These are phyloP conservation scores for Zoanthus sociatus DNA, from an alignment of 92 coral and sea anemone genomes.

Conservation along the genomic window DNA sequence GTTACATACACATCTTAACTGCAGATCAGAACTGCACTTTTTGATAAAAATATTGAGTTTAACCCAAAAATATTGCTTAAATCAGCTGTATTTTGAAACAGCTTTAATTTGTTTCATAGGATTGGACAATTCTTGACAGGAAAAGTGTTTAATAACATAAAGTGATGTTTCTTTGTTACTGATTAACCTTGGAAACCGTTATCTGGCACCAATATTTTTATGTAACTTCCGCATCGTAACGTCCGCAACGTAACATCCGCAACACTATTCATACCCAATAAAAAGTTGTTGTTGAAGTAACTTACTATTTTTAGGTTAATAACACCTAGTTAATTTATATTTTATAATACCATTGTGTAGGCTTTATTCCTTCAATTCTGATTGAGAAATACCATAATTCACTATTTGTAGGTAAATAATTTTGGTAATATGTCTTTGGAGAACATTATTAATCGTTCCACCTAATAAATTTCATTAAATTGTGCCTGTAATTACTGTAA, in stretches of 20 bases:
- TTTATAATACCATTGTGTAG: neutral
- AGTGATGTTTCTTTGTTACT: constrained; percentile 15
- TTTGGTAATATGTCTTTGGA: too few relatives aligned
- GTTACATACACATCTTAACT: neutral
- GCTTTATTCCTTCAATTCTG: constrained; percentile 13
- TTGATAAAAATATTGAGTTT: neutral
- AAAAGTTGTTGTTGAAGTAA: neutral
- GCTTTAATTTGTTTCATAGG: neutral
- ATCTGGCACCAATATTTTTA: constrained; percentile 7
- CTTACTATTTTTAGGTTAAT: constrained; percentile 17
- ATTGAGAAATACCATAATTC: neutral
- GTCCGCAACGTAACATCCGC: neutral
- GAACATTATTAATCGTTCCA: too few relatives aligned
- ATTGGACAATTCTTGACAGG: constrained; percentile 11
- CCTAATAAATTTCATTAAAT: too few relatives aligned
- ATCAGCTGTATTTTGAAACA: constrained; percentile 18
- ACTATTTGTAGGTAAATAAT: too few relatives aligned
- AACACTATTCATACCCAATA: constrained; percentile 3
- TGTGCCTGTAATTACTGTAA: too few relatives aligned
- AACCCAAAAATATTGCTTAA: constrained; percentile 16
- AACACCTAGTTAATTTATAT: constrained; percentile 8
- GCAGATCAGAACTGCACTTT: neutral
- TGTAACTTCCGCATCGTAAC: constrained; percentile 12
- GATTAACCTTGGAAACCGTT: constrained; percentile 12
- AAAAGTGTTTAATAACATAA: constrained; percentile 9